Evolutionary conservation across 1,140 invertebrate species (phyloP), one percentile per base, ranked within the genome.

Genomic region (Conus betulinus): DNA sequence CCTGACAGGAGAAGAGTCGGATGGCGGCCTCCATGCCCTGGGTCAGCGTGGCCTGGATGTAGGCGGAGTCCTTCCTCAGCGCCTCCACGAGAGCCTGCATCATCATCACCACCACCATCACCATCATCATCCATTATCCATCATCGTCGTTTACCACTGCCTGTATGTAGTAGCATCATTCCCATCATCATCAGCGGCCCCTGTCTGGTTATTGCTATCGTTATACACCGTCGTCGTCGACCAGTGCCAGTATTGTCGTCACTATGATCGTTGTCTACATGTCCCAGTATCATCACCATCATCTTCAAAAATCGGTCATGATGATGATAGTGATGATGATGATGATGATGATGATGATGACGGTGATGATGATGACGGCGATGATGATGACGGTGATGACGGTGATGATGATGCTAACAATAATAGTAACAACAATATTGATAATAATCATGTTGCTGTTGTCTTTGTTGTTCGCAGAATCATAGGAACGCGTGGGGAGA

Each of bases 1-100:
- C 53, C 67, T n/a, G 51, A 86, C 92, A 93, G n/a, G 89, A 88
- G 87, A 91, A 93, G 78, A 90, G 91, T 17, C 92, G 88, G 17
- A 90, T 88, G 51, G 81, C 23, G 39, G 84, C 87, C 25, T 86
- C 51, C 55, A 90, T 11, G 7, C 89, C 88, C n/a, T 78, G 51
- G 60, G 27, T 52, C 82, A 90, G 17, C 52, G 74, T 23, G 15
- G 23, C 25, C 20, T 88, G 52, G 55, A 76, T 39, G 57, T 85
- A 67, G 27, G n/a, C 87, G 0, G 53, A n/a, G 76, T 88, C 89
- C 23, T 27, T 53, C 15, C 55, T 55, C 39, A 88, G 13, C 23
- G 53, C 76, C 27, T 85, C 60, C 39, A 90, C 23, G 17, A 84
- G 39, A 20, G 27, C 82, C 89, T 88, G 85, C 8, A 10, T 25